Percentiles rank a stretch among this genome's conserved stretches.
phyloP scores from a whole-genome alignment of 2,888 invertebrate species.

The Balanococcus diminutus region DNA sequence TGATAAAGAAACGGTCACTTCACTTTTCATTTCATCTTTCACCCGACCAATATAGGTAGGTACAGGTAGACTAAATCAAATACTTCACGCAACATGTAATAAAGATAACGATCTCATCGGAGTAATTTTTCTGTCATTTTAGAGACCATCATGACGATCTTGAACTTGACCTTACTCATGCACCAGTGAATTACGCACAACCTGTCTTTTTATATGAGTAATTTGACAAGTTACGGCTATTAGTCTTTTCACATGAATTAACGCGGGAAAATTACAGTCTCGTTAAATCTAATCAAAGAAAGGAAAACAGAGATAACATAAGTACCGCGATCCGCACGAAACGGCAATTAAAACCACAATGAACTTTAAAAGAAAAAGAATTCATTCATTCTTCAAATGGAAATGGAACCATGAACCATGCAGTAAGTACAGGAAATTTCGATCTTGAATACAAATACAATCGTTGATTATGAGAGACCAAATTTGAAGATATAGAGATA shows the following conservation, averaged over 20 bases:
- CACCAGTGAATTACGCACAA: neutral
- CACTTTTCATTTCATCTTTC: conserved; percentile 10
- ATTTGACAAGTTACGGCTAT: neutral
- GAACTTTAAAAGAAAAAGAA: neutral
- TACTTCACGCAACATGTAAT: neutral
- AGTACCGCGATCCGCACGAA: neutral
- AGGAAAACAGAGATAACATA: neutral
- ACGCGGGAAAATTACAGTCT: neutral
- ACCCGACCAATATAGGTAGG: too few relatives aligned
- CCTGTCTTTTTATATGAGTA: neutral
- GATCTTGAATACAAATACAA: too few relatives aligned
- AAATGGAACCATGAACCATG: too few relatives aligned
- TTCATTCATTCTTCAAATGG: too few relatives aligned
- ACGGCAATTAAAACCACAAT: neutral
- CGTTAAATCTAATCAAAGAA: neutral
- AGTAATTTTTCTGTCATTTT: conserved; percentile 25
- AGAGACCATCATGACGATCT: neutral
- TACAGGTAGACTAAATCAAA: conserved; percentile 12
- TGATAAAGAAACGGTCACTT: neutral
- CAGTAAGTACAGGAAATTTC: too few relatives aligned
- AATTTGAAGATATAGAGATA: too few relatives aligned
- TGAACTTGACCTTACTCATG: conserved; percentile 33
- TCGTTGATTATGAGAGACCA: too few relatives aligned
- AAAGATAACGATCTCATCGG: neutral
- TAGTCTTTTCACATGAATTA: neutral